Conservation (phyloP, 2,888 invertebrate species). For the Chelonus formosanus region DNA sequence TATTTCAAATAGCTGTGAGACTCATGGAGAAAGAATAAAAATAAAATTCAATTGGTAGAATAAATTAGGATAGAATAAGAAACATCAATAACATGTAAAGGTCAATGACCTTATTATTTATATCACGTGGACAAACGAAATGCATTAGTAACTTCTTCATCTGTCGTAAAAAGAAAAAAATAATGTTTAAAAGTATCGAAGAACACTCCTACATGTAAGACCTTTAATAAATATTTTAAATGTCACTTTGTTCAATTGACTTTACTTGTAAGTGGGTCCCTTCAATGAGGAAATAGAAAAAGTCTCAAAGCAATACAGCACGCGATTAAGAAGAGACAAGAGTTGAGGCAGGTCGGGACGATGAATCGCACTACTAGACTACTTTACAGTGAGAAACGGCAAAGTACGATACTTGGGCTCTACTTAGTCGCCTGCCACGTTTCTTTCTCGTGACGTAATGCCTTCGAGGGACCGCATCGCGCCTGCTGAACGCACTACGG, state of each 20-base stretch:
- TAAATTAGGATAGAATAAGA: neutral
- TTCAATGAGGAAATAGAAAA: slow-evolving; percentile 10
- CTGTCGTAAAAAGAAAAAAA: neutral
- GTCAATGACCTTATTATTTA: neutral
- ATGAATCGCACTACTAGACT: slow-evolving; percentile 19
- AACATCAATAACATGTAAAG: neutral
- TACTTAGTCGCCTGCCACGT: slow-evolving; percentile 36
- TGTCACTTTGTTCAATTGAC: slow-evolving; percentile 6
- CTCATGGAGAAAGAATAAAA: neutral
- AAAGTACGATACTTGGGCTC: neutral
- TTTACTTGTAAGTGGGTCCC: slow-evolving; percentile 3
- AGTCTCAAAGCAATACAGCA: slow-evolving; percentile 10
- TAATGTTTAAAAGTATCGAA: no score
- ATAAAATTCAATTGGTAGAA: neutral
- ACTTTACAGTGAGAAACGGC: neutral
- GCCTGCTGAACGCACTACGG: slow-evolving; percentile 34
- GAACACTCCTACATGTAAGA: neutral
- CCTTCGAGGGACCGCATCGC: slow-evolving; percentile 38
- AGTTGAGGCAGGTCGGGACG: slow-evolving; percentile 37
- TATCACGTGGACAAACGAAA: slow-evolving; percentile 4
- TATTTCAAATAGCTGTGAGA: no score
- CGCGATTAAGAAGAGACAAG: slow-evolving; percentile 11
- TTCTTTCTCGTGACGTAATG: slow-evolving; percentile 44
- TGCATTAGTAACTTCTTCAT: neutral
- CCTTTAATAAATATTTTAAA: slow-evolving; percentile 10